Evolutionary conservation across 1,140 invertebrate species (phyloP), one percentile per base, ranked within the genome.

Genomic region (Chrysomallon squamiferum): DNA sequence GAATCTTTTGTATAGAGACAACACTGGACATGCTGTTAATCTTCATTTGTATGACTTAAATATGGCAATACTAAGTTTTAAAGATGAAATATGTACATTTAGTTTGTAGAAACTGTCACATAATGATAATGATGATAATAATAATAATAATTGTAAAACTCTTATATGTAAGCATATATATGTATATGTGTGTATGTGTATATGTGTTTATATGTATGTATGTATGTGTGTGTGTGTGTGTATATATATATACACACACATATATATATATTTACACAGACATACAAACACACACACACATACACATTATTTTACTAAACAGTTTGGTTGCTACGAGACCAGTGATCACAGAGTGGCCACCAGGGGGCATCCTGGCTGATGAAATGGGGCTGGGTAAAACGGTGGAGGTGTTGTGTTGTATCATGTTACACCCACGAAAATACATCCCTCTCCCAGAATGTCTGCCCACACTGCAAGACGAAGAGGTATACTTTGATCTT

Each of bases 311-410:
- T 43, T 13, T 13, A 43, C 11, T 13, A n/a, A n/a, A n/a, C n/a
- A n/a, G n/a, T n/a, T 64, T 79, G 22, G 38, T 78, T 1, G 45
- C 30, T 27, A 57, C 76, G 32, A 50, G 58, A 50, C 81, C 75
- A 18, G 18, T 45, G 13, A 43, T 41, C n/a, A 38, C 61, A 13
- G 54, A 29, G 6, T 15, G 47, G 4, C 69, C 75, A 5, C 88
- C 87, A n/a, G 92, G 92, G 59, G 93, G 92, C 6, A 93, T 94
- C 61, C 82, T 94, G 52, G 92, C 92, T 20, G 93, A 94, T 85
- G 92, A 94, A 85, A 94, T 94, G 93, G 93, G 92, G 11, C 80
- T 94, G 20, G 93, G 93, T 2, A 94, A 94, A 86, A 93, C 93
- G 0, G 89, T 94, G 4, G 92, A 94, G 84, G 88, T 93, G 25